A percentile compares a stretch with the other conserved stretches of the same genome.
Conservation (phyloP, 2,113 vertebrate genomes). For the Sceloporus tristichus region DNA sequence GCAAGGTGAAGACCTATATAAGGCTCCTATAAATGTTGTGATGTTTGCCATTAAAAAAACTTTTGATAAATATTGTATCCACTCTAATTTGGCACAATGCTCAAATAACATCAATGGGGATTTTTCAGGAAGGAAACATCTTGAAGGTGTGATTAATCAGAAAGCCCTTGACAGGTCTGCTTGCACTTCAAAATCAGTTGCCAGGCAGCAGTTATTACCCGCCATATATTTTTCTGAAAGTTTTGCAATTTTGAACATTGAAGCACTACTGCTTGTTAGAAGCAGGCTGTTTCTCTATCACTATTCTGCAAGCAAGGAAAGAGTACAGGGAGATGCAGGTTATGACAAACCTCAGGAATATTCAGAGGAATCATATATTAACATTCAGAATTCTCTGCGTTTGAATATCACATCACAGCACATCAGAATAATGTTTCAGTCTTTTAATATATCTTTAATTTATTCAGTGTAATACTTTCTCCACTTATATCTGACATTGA, state of each 20-base stretch:
- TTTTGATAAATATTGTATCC: constrained; percentile 21
- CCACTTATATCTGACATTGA: background rate
- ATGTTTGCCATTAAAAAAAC: constrained; percentile 9
- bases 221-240: constrained; percentile 36
- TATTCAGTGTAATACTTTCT: background rate
- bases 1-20: background rate
- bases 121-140: constrained; percentile 39
- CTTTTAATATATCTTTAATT: constrained; percentile 7
- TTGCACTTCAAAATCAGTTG: constrained; percentile 31
- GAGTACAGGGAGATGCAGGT: background rate
- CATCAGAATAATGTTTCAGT: background rate
- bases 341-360: background rate
- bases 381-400: background rate
- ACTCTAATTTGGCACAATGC: constrained; percentile 25
- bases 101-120: constrained; percentile 12
- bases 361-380: background rate
- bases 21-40: background rate
- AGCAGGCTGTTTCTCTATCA: constrained; percentile 30
- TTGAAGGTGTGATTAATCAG: constrained; percentile 30
- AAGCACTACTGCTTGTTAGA: background rate
- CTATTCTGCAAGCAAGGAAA: constrained; percentile 2
- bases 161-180: background rate
- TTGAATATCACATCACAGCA: background rate
- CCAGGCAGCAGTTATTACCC: constrained; percentile 31
- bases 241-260: constrained; percentile 32